Evolutionary conservation across 1,140 invertebrate genomes (phyloP), one percentile per base, ranked within the genome.

Genomic region (Psilanteris sp.): DNA sequence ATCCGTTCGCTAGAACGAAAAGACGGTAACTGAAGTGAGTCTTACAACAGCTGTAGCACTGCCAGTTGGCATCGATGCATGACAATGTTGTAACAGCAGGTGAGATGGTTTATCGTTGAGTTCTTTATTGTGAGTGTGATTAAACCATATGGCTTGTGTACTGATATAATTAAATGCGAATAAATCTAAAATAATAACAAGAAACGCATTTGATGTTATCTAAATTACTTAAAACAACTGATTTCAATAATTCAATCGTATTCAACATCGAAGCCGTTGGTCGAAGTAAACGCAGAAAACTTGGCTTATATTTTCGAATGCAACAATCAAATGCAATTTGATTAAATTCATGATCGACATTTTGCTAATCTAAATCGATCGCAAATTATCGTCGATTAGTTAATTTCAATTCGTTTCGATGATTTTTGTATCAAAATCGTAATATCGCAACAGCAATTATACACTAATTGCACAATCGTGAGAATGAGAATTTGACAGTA

Each of bases 21-120:
- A 74, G 75, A 81, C 77, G 50, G 61, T 39, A 66, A 84, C 82
- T 84, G 81, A 83, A 79, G 52, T 43, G 55, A 77, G 64, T 64
- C 44, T 81, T 75, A 71, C 70, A 83, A 84, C 83, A 85, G 81
- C 80, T 84, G 83, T 76, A 67, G 5, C 54, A 66, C 75, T 75
- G 77, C 66, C 68, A 77, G 80, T 72, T 72, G 48, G 46, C 77
- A 79, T 37, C 80, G 76, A 76, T 71, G 77, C 77, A 78, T 81
- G 71, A 80, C 79, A 83, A 73, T 71, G 62, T 74, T 44, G 24
- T 52, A 64, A 31, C 61, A 78, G 82, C 82, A 85, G 82, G 83
- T 85, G 83, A 82, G 81, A 78, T 82, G 66, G 55, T 80, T 79
- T 77, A 80, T 83, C 77, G 81, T 83, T 75, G 43, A 46, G 27